Evolutionary conservation across 2,888 invertebrate genomes (phyloP), one percentile per base, ranked within the genome.

Genomic region (Plagodis dolabraria): DNA sequence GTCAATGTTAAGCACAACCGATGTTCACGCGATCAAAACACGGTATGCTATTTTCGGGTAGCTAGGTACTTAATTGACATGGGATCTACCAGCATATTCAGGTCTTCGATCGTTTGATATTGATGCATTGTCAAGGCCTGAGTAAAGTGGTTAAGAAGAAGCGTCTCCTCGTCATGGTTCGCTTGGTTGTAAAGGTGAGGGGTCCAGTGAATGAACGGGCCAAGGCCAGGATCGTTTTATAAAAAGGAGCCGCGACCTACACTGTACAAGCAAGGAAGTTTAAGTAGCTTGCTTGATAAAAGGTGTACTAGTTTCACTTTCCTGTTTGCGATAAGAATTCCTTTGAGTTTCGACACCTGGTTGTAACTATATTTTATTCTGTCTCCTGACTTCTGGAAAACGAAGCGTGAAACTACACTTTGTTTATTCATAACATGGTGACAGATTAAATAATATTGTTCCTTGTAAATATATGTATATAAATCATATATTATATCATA

Each of bases 21-120:
- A 67, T 74, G 71, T 74, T 69, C 61, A 63, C 75, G 72, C 73
- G 74, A 77, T 74, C 81, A 72, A 72, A 75, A 76, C 73, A 75
- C 79, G 66, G 65, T 86, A 77, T 88, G 86, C 81, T 88, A 87
- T 87, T 87, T 80, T 79, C 68, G 77, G 77, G 68, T 73, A 71
- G 70, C 67, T 79, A 77, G 74, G 76, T 73, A 72, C 68, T 68
- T 76, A 80, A 80, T 80, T 75, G 72, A 69, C 65, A 63, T 55
- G 67, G 64, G 68, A 64, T 62, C 52, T 69, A 60, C 82, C 77
- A 79, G 53, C 68, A 63, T 75, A 73, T 75, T 73, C 56, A 65
- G 79, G 59, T 47, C 79, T 70, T 67, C 59, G 64, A 62, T 67
- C 46, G 56, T 57, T 66, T 65, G 47, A 36, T 65, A 64, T 57